Conservation (phyloP, 35 echinoderm and acorn worm species). For the Heliocidaris erythrogramma region DNA sequence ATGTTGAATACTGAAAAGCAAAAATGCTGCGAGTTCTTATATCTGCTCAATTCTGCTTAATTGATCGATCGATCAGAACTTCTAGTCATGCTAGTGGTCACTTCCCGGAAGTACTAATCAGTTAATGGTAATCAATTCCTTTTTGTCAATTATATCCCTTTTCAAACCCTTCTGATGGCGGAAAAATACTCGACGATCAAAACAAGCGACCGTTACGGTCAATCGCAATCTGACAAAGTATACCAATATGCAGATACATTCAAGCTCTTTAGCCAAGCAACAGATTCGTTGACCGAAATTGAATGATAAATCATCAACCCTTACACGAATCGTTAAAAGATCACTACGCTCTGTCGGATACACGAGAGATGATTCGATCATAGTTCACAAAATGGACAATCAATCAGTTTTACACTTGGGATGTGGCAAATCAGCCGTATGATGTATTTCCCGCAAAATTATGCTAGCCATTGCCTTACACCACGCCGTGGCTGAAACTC, state of each 20-base stretch:
- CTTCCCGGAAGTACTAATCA: background rate
- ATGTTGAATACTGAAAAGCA: no score
- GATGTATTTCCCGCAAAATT: background rate
- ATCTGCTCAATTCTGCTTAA: no score
- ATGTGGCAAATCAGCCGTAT: background rate
- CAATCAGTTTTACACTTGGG: background rate
- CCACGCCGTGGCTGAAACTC: background rate
- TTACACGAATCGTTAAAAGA: background rate
- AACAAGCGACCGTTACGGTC: background rate
- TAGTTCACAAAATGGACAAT: background rate
- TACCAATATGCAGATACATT: background rate
- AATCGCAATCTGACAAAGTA: background rate
- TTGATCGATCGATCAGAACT: background rate
- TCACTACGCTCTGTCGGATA: background rate
- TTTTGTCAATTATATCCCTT: background rate
- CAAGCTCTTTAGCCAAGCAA: background rate
- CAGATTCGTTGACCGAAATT: background rate
- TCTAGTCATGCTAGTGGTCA: background rate
- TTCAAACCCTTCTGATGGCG: background rate
- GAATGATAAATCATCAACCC: background rate
- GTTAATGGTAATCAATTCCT: background rate
- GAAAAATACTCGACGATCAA: background rate
- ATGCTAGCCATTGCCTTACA: background rate
- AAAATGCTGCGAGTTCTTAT: no score
- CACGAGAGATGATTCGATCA: background rate